Percentiles rank a stretch among this genome's conserved stretches.
Conservation (phyloP, 2,888 invertebrate species). For the Chrysomela aeneicollis region DNA sequence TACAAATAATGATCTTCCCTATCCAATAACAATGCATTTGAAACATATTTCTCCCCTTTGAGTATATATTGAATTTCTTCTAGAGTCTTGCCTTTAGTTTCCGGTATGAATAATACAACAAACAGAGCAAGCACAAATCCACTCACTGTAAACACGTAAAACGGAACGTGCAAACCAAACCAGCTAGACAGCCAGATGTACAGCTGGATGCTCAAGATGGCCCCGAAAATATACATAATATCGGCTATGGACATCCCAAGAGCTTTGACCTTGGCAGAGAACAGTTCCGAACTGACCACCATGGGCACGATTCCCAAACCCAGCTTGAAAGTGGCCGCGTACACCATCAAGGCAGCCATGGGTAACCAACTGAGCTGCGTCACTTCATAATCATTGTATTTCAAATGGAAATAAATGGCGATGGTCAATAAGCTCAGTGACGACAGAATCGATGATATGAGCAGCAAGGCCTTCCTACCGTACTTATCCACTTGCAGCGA, state of each 20-base stretch:
- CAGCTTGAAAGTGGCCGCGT: slow-evolving; percentile 53
- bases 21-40: background rate
- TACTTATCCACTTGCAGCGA: slow-evolving; percentile 55
- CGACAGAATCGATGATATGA: slow-evolving; percentile 52
- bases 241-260: slow-evolving; percentile 55
- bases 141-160: slow-evolving; percentile 52
- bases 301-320: slow-evolving; percentile 57
- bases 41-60: slow-evolving; percentile 29
- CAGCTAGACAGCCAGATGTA: slow-evolving; percentile 49
- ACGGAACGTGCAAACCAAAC: slow-evolving; percentile 55
- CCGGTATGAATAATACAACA: slow-evolving; percentile 50
- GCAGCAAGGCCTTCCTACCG: slow-evolving; percentile 54
- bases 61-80: slow-evolving; percentile 37
- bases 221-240: slow-evolving; percentile 53
- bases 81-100: slow-evolving; percentile 41
- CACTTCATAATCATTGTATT: slow-evolving; percentile 49
- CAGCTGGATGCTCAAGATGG: slow-evolving; percentile 52
- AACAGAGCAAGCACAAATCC: slow-evolving; percentile 48
- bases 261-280: slow-evolving; percentile 56
- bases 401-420: slow-evolving; percentile 56
- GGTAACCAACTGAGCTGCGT: slow-evolving; percentile 54
- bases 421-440: slow-evolving; percentile 52
- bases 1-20: background rate
- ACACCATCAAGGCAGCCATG: slow-evolving; percentile 52
- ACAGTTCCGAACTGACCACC: slow-evolving; percentile 56